A percentile compares a stretch with the other conserved stretches of the same genome.
Conservation (phyloP, 2,797 vertebrate genomes). For the Balearica regulorum region DNA sequence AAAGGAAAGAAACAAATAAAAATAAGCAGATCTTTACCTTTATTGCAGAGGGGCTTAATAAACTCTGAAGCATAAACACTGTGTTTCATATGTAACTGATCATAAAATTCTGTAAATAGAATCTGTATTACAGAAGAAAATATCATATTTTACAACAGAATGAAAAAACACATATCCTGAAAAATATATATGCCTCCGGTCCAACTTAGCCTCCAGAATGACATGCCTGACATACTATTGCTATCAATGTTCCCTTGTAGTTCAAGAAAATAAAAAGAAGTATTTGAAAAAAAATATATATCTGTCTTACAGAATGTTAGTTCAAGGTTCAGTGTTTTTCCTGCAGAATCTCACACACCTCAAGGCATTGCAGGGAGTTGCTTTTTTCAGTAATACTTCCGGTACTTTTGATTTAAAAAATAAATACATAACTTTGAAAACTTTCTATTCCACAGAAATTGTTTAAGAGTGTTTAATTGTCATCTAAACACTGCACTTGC, state of each 20-base stretch:
- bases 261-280: conserved; percentile 27
- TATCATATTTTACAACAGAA: not conserved
- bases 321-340: not conserved
- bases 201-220: not conserved
- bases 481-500: not conserved
- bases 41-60: not conserved
- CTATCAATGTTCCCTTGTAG: not conserved
- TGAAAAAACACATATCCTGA: not conserved
- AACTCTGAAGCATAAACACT: not conserved
- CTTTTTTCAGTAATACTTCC: not conserved
- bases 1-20: not conserved
- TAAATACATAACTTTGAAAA: not conserved
- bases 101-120: not conserved
- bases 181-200: not conserved
- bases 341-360: not conserved
- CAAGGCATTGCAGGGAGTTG: not conserved
- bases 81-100: not conserved
- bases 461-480: not conserved
- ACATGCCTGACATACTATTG: conserved; percentile 6
- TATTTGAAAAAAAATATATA: conserved; percentile 45
- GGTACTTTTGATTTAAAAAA: not conserved
- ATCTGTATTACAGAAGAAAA: not conserved
- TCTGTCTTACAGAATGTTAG: not conserved
- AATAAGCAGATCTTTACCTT: not conserved
- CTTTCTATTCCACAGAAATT: not conserved